These are phyloP conservation scores for Mobula birostris DNA, from an alignment of 2,113 vertebrate species.

Conservation along the genomic window DNA sequence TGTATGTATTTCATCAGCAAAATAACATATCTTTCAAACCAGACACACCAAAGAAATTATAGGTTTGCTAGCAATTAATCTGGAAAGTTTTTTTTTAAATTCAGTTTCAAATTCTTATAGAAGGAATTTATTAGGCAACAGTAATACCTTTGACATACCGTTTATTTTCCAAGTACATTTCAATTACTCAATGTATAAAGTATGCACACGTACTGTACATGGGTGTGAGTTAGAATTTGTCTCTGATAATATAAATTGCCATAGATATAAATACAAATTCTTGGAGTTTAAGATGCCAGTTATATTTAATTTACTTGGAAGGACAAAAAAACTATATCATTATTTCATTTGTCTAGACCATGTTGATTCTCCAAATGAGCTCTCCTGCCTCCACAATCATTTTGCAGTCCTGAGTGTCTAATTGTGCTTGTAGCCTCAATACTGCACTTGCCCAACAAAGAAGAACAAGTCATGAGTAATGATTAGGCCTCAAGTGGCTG, in stretches of 20 bases:
- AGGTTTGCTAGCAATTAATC: background rate
- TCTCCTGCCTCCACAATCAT: too few relatives aligned
- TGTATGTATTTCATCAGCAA: background rate
- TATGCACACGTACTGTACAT: background rate
- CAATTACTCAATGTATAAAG: too few relatives aligned
- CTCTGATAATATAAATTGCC: background rate
- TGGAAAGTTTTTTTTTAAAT: background rate
- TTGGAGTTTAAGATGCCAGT: background rate
- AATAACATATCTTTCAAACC: background rate
- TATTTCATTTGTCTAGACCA: too few relatives aligned
- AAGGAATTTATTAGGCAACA: background rate
- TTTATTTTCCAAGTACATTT: background rate
- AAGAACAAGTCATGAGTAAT: too few relatives aligned
- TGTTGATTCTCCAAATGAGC: too few relatives aligned
- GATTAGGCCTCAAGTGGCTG: too few relatives aligned
- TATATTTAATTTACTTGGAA: background rate
- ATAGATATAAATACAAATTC: background rate
- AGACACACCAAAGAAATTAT: background rate
- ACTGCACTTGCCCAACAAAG: too few relatives aligned
- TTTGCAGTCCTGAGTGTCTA: too few relatives aligned
- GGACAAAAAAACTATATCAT: background rate
- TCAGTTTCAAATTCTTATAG: background rate
- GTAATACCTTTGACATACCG: background rate
- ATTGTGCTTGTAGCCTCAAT: too few relatives aligned
- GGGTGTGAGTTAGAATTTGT: background rate